Percentiles rank a stretch among this genome's conserved stretches.
These are phyloP conservation scores for Panagrolaimus sp. DNA, from an alignment of 1,140 invertebrate species.

Conservation along the genomic window DNA sequence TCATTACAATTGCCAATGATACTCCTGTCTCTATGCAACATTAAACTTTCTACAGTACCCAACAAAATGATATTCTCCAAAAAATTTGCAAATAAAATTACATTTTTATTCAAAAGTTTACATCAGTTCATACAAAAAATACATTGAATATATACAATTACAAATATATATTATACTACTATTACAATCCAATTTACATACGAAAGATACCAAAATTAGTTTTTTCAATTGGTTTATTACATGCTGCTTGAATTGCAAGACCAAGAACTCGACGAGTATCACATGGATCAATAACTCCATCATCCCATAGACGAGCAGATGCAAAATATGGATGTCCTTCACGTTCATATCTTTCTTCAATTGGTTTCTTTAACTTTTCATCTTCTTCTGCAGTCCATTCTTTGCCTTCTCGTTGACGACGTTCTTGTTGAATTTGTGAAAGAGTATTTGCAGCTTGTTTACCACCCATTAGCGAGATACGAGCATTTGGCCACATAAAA, in stretches of 20 bases:
- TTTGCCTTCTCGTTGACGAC: constrained; percentile 71
- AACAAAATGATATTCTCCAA: no score
- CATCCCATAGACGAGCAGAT: constrained; percentile 75
- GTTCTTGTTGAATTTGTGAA: constrained; percentile 74
- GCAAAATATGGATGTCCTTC: constrained; percentile 78
- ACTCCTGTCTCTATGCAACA: no score
- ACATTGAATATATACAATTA: no score
- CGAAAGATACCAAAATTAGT: constrained; percentile 83
- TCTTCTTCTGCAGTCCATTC: constrained; percentile 69
- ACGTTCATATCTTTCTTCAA: constrained; percentile 78
- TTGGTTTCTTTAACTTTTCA: constrained; percentile 72
- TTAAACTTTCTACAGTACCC: no score
- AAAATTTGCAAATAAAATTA: no score
- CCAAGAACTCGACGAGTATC: constrained; percentile 80
- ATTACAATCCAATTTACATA: constrained; percentile 70
- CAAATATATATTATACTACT: no score
- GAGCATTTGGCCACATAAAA: constrained; percentile 90
- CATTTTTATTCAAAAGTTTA: no score
- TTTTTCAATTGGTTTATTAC: constrained; percentile 67
- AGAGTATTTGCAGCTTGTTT: constrained; percentile 82
- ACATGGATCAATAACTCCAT: constrained; percentile 84
- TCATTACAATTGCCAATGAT: no score
- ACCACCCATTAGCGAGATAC: constrained; percentile 88
- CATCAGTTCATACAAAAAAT: no score
- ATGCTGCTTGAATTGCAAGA: constrained; percentile 73